A percentile compares a stretch with the other conserved stretches of the same genome.
phyloP scores from a whole-genome alignment of 2,113 vertebrate species.

The Polyodon spathula region DNA sequence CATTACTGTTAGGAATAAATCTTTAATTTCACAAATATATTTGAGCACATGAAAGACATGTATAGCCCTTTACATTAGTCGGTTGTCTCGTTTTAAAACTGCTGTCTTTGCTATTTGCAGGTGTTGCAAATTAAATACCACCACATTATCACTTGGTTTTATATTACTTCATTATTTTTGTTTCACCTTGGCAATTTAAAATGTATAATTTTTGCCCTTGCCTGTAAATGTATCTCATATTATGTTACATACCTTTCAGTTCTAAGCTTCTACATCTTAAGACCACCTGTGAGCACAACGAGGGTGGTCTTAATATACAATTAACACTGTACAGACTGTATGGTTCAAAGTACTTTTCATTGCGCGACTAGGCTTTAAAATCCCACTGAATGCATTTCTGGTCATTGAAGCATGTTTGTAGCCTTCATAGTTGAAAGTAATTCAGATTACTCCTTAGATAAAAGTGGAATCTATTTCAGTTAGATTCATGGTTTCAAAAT shows the following conservation, averaged over 20 bases:
- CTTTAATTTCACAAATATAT: no score
- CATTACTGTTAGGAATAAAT: no score
- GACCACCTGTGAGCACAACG: not conserved
- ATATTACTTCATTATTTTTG: no score
- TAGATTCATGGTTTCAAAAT: no score
- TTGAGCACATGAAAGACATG: no score
- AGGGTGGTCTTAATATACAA: slow-evolving; percentile 1
- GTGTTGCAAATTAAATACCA: no score
- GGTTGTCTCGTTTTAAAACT: no score
- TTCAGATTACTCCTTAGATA: not conserved
- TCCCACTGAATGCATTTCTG: slow-evolving; percentile 1
- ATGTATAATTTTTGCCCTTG: no score
- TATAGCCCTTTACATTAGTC: no score
- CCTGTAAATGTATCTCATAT: not conserved
- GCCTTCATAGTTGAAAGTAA: not conserved
- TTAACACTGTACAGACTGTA: not conserved
- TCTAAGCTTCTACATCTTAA: not conserved
- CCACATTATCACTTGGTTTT: no score
- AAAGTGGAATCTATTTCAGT: not conserved
- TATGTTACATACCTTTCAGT: not conserved
- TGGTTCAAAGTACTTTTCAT: not conserved
- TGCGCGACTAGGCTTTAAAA: not conserved
- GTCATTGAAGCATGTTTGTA: slow-evolving; percentile 1
- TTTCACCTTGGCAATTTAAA: no score
- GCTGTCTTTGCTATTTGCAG: no score